Conservation (phyloP, 2,113 vertebrate genomes). For the Ahaetulla prasina region DNA sequence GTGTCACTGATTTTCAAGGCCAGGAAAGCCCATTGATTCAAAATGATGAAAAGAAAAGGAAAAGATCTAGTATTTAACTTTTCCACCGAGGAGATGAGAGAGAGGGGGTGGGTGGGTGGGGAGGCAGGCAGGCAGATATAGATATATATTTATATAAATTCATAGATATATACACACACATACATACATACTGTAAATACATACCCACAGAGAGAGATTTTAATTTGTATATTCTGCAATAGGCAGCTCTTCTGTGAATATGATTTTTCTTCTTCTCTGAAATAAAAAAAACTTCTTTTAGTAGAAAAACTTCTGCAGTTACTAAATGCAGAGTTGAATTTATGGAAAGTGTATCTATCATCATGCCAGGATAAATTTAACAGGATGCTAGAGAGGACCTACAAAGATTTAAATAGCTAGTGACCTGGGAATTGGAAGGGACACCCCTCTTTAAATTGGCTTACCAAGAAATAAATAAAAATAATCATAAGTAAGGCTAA, state of each 20-base stretch:
- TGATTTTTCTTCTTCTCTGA: not conserved
- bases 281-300: not conserved
- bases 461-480: conserved; percentile 2
- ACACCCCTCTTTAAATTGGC: conserved; percentile 11
- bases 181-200: too few species aligned
- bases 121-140: too few species aligned
- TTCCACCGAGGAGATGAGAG: not conserved
- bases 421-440: conserved; percentile 6
- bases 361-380: not conserved
- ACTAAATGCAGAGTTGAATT: not conserved
- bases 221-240: not conserved
- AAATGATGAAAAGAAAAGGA: not conserved
- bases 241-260: not conserved
- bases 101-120: too few species aligned
- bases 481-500: conserved; percentile 24
- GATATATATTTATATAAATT: too few species aligned
- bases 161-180: not conserved
- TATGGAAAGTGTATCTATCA: not conserved
- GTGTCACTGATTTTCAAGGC: too few species aligned
- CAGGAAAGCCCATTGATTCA: not conserved
- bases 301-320: not conserved
- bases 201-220: not conserved
- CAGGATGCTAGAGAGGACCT: not conserved
- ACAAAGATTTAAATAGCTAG: not conserved
- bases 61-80: not conserved